These are phyloP conservation scores for Pristionchus fissidentatus DNA, from an alignment of 2,888 invertebrate species.

Conservation along the genomic window DNA sequence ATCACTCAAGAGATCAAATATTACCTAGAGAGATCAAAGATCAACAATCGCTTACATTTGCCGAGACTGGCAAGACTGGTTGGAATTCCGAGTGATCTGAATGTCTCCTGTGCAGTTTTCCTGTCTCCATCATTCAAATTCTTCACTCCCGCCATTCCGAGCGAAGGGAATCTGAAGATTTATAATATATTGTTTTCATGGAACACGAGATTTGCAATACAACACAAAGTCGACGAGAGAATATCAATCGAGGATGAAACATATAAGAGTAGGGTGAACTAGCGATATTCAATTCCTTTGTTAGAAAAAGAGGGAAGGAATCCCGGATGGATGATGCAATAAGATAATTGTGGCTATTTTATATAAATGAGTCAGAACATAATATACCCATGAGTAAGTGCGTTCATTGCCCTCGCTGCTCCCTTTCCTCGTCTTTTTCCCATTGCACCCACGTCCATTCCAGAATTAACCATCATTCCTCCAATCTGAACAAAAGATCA, in stretches of 20 bases:
- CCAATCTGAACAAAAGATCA: conserved; percentile 59
- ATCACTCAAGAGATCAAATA: conserved; percentile 38
- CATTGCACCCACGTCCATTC: conserved; percentile 65
- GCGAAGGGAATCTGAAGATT: conserved; percentile 36
- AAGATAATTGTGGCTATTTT: no score
- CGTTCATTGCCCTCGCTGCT: conserved; percentile 64
- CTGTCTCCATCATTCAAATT: conserved; percentile 52
- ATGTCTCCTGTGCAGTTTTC: conserved; percentile 48
- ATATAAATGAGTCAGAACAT: no score
- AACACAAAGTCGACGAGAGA: no score
- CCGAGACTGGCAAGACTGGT: conserved; percentile 53
- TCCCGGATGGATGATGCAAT: no score
- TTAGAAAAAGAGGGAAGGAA: no score
- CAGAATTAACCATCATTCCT: conserved; percentile 69
- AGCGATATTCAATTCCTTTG: no score
- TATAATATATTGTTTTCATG: not conserved
- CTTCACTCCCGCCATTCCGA: conserved; percentile 44
- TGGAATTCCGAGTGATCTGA: conserved; percentile 53
- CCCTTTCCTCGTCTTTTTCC: conserved; percentile 66
- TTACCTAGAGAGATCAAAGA: not conserved
- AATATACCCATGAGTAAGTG: conserved; percentile 63
- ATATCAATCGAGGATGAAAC: no score
- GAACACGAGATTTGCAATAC: not conserved
- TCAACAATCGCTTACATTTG: conserved; percentile 47
- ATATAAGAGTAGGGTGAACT: no score